Conservation (phyloP, 2,797 vertebrate genomes). For the Glyptemys insculpta region DNA sequence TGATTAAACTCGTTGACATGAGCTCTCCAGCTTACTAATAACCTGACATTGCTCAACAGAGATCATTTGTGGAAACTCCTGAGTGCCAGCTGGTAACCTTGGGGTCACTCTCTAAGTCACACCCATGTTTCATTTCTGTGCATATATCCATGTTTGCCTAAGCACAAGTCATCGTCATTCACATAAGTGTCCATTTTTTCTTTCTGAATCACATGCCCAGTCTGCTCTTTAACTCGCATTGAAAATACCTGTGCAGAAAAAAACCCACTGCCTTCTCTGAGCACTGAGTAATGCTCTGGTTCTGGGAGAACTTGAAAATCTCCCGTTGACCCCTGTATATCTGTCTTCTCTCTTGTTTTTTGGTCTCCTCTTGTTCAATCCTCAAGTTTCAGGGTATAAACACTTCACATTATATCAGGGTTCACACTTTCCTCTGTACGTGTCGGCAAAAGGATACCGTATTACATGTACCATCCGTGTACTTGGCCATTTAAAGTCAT, state of each 20-base stretch:
- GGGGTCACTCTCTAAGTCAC: conserved; percentile 12
- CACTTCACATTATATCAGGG: not conserved
- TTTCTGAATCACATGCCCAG: not conserved
- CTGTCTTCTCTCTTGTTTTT: not conserved
- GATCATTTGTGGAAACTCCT: not conserved
- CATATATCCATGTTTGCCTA: not conserved
- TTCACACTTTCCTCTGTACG: not conserved
- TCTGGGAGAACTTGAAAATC: not conserved
- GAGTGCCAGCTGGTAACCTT: not conserved
- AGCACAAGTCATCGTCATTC: not conserved
- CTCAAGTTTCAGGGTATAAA: not conserved
- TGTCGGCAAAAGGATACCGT: not conserved
- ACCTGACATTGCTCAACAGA: not conserved
- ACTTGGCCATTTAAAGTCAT: not conserved
- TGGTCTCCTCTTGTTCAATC: not conserved
- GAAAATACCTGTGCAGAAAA: not conserved
- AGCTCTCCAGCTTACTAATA: not conserved
- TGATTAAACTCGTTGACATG: not conserved
- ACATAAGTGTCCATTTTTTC: not conserved
- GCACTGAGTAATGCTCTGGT: not conserved
- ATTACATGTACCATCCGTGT: fast-evolving
- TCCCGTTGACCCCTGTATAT: not conserved
- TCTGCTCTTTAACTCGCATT: not conserved
- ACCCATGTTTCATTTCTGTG: conserved; percentile 46
- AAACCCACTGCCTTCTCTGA: not conserved